These are phyloP conservation scores for Chlorocebus sabaeus DNA, from an alignment of 2,113 vertebrate species.

Conservation along the genomic window DNA sequence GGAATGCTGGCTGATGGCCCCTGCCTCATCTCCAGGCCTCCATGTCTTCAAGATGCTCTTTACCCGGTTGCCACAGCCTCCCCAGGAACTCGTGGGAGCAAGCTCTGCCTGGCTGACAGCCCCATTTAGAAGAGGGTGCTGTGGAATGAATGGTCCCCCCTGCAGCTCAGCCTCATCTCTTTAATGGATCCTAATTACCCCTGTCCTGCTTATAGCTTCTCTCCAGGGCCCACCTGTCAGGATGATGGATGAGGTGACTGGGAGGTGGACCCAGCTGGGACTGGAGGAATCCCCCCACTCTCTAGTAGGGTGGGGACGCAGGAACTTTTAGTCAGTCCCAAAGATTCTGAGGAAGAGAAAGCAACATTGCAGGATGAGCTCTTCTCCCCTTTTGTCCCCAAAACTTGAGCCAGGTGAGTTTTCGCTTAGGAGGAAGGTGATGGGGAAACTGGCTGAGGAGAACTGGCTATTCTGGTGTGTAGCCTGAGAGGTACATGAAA, in stretches of 20 bases:
- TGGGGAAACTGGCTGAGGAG: neutral
- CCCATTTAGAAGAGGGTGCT: constrained; percentile 40
- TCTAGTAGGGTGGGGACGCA: neutral
- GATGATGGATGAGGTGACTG: constrained; percentile 69
- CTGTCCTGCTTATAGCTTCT: constrained; percentile 54
- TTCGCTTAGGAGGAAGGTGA: neutral
- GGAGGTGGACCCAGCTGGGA: constrained; percentile 43
- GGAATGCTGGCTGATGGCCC: neutral
- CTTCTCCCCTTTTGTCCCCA: neutral
- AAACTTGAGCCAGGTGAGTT: neutral
- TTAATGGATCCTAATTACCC: constrained; percentile 78
- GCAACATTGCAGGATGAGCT: neutral
- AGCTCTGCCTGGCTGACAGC: constrained; percentile 3
- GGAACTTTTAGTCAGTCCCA: neutral
- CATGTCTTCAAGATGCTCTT: neutral
- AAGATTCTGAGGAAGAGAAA: neutral
- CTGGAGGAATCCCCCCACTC: neutral
- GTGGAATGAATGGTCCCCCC: neutral
- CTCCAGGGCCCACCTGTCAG: constrained; percentile 63
- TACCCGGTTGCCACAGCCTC: neutral
- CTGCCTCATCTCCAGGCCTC: neutral
- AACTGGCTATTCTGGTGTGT: neutral
- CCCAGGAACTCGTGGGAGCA: neutral
- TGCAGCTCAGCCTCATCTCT: constrained; percentile 59
- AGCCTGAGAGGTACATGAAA: neutral